Conservation (phyloP, 2,888 invertebrate genomes). For the Drosophila greeni region DNA sequence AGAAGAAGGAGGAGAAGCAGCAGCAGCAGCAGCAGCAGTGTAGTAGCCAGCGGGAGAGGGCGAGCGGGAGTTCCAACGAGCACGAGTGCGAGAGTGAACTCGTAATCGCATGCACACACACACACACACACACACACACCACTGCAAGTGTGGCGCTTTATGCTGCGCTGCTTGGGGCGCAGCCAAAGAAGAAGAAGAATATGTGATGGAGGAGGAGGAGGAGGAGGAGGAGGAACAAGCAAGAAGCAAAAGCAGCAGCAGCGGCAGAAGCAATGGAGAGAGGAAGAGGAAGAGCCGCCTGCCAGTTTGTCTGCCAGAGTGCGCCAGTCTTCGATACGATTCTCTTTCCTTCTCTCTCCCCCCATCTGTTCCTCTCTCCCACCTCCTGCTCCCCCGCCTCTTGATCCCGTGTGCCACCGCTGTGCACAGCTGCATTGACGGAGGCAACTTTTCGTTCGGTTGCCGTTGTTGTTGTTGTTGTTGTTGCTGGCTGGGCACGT, state of each 20-base stretch:
- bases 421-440: constrained; percentile 41
- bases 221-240: constrained; percentile 21
- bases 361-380: constrained; percentile 1
- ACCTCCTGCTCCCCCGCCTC: constrained; percentile 3
- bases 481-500: constrained; percentile 50
- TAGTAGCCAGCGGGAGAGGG: constrained; percentile 28
- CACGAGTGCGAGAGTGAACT: constrained; percentile 43
- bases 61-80: constrained; percentile 27
- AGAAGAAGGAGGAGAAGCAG: constrained; percentile 16
- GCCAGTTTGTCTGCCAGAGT: constrained; percentile 70
- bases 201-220: constrained; percentile 14
- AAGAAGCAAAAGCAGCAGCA: constrained; percentile 32
- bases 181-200: constrained; percentile 37
- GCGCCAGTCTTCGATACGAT: constrained; percentile 56
- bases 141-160: constrained; percentile 53
- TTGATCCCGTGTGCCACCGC: constrained; percentile 13
- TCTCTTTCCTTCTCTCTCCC: constrained; percentile 11
- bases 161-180: constrained; percentile 44
- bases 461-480: constrained; percentile 19
- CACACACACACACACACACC: constrained; percentile 13
- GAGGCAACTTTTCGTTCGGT: constrained; percentile 22
- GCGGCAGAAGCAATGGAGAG: constrained; percentile 40
- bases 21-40: constrained; percentile 6
- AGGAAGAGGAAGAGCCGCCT: constrained; percentile 53
- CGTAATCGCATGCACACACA: constrained; percentile 34